Conservation (phyloP, 2,797 vertebrate genomes). For the Vireo griseus region DNA sequence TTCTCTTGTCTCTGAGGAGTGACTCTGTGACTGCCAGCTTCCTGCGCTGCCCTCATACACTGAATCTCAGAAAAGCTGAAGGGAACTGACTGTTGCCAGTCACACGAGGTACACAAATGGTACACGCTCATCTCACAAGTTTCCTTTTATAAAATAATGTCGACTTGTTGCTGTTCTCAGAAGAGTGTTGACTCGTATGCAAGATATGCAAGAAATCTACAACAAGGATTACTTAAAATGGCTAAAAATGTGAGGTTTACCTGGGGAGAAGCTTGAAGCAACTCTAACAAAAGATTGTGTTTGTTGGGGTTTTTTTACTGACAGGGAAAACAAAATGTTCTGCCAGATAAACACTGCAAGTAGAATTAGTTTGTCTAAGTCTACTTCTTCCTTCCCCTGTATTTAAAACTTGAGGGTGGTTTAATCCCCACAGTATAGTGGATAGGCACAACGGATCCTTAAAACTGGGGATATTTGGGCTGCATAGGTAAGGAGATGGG, state of each 20-base stretch:
- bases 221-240: background rate
- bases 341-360: background rate
- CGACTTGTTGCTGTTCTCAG: background rate
- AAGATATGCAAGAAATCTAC: background rate
- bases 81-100: background rate
- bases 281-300: background rate
- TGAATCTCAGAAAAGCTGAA: background rate
- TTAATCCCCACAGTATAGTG: background rate
- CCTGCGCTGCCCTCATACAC: background rate
- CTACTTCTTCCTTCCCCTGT: background rate
- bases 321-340: background rate
- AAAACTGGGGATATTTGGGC: background rate
- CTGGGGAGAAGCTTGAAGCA: background rate
- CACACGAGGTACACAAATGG: background rate
- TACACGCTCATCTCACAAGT: background rate
- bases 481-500: background rate
- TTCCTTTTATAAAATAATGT: background rate
- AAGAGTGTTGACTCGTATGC: background rate
- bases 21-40: rapidly evolving
- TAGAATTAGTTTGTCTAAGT: background rate
- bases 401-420: background rate
- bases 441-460: background rate
- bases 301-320: background rate
- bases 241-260: background rate
- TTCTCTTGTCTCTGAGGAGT: background rate